Conservation (phyloP, 2,888 invertebrate species). For the Xestoiulus laeticollis region DNA sequence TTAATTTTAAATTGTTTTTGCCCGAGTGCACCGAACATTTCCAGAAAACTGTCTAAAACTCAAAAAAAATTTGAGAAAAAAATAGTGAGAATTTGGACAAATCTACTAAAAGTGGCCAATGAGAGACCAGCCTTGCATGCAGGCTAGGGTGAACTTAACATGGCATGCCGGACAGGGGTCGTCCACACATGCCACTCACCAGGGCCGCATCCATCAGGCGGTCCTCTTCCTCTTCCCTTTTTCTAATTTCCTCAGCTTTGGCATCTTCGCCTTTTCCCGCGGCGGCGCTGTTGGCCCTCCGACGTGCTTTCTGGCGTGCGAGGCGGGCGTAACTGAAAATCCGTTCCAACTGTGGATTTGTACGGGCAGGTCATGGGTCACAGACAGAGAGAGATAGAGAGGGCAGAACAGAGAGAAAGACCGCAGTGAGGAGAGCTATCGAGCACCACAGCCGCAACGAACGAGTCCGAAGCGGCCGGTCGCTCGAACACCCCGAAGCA, state of each 20-base stretch:
- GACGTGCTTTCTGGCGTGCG: constrained; percentile 54
- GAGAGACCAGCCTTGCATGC: background rate
- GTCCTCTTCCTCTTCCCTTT: constrained; percentile 27
- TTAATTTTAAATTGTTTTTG: no score
- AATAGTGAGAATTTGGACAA: no score
- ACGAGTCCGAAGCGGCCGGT: background rate
- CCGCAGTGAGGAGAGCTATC: background rate
- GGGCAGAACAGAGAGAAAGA: background rate
- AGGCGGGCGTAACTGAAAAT: constrained; percentile 82
- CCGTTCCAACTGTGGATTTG: constrained; percentile 80
- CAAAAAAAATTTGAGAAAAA: no score
- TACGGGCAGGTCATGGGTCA: background rate
- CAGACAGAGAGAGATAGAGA: background rate
- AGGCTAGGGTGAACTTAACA: background rate
- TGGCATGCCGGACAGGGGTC: background rate
- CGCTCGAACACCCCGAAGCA: background rate
- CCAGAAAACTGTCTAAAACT: no score
- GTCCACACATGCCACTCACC: constrained; percentile 45
- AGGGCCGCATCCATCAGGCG: constrained; percentile 45
- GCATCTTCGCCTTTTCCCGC: constrained; percentile 4
- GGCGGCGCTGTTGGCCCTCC: constrained; percentile 19
- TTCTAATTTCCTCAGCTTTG: constrained; percentile 6
- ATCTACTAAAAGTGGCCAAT: no score
- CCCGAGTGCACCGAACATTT: no score
- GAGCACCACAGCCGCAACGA: background rate